Base-by-base conservation (phyloP, 2,113 vertebrate genomes). In the Phyllostomus hastatus region DNA sequence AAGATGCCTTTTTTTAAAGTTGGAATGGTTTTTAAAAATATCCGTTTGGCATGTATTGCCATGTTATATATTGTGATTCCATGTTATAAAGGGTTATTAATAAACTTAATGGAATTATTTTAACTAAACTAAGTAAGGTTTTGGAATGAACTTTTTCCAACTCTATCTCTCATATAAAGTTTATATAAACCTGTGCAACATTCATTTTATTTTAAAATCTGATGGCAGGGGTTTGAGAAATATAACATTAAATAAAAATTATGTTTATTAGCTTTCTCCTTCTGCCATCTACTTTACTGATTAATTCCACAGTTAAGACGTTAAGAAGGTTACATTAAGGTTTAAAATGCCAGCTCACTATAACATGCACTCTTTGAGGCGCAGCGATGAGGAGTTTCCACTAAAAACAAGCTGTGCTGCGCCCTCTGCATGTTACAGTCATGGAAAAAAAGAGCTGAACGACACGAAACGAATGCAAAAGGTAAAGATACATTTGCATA, bases 131-230 rank as follows among this genome's bases (percentile, higher is more conserved):
- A 41, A 19, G 59, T 84, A 41, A 19, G 59, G 20, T 66, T 85
- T 50, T 69, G 8, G 26, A 22, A 78, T 33, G 59, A 88, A 61
- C 28, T 75, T 41, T 91, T 35, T n/a, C 70, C 46, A 54, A 79
- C 43, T 69, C 67, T 83, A 52, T n/a, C 41, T 54, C 26, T 75
- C 35, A 43, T 26, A 48, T 67, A 69, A 93, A 69, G 9, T 54
- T 88, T 52, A 92, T 54, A 67, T 66, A 90, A 67, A 50, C 17
- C 1, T 57, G 16, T 88, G 10, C 4, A 95, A 69, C 10, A 83
- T 92, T 75, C 57, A 82, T 78, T 96, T 97, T 81, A 85, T 72
- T 92, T 88, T 69, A 72, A 94, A 96, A 80, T 88, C 20, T n/a
- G 61, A 86, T 61, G 15, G 48, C 10, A 79, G 46, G 33, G 3